These are phyloP conservation scores for Columba guinea DNA, from an alignment of 2,797 vertebrate species.

Conservation along the genomic window DNA sequence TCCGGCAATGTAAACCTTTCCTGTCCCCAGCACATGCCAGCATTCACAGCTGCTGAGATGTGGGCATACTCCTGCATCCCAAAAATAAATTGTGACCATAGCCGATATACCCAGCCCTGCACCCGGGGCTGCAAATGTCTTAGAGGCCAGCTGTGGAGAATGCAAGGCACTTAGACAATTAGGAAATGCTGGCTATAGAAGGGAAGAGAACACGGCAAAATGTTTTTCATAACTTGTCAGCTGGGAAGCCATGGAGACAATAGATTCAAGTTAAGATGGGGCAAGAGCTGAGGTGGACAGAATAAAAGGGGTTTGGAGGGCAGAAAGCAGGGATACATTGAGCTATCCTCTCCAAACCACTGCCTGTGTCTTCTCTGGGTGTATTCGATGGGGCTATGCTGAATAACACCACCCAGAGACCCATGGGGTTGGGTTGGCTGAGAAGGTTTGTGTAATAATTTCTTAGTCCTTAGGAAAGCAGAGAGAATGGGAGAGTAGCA, in stretches of 20 bases:
- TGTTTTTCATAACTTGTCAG: background rate
- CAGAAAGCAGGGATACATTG: background rate
- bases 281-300: background rate
- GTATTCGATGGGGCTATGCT: background rate
- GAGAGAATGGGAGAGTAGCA: background rate
- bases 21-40: conserved; percentile 19
- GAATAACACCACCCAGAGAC: background rate
- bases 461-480: fast-evolving
- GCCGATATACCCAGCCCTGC: conserved; percentile 12
- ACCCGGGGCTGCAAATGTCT: conserved; percentile 34
- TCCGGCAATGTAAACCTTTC: conserved; percentile 44
- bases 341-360: background rate
- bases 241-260: background rate
- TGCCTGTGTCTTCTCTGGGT: fast-evolving
- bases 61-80: conserved; percentile 56
- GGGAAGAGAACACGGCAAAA: background rate
- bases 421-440: background rate
- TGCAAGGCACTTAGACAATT: background rate
- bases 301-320: background rate
- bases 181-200: conserved; percentile 52
- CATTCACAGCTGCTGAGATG: conserved; percentile 66
- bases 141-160: conserved; percentile 55
- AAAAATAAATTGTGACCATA: conserved; percentile 53
- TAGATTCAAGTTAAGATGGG: background rate
- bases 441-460: background rate